These are phyloP conservation scores for Xiphydria camelus DNA, from an alignment of 2,888 invertebrate species.

Conservation along the genomic window DNA sequence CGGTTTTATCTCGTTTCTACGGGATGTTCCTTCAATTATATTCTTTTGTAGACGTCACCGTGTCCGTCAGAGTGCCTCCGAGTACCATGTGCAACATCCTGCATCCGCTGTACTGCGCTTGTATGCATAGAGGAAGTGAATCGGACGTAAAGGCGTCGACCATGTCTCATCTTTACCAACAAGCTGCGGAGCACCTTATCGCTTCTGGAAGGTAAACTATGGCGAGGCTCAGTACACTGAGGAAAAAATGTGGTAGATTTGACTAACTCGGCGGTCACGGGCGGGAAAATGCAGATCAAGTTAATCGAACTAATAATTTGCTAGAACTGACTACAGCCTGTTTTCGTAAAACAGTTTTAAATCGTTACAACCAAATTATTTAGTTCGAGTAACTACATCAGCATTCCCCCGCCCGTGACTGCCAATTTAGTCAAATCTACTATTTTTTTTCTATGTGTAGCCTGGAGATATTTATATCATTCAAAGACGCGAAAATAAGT, in stretches of 20 bases:
- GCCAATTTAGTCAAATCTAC: no score
- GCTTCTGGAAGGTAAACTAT: conserved; percentile 51
- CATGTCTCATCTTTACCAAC: conserved; percentile 68
- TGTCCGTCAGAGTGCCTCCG: conserved; percentile 67
- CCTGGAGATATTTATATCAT: no score
- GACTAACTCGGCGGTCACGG: no score
- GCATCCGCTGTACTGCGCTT: conserved; percentile 73
- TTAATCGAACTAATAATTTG: no score
- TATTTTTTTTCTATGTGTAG: no score
- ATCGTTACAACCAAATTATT: not conserved
- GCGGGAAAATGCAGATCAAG: no score
- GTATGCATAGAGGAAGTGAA: conserved; percentile 68
- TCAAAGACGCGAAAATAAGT: not conserved
- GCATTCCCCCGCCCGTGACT: no score
- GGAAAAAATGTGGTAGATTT: no score
- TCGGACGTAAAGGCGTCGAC: conserved; percentile 65
- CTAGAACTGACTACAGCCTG: no score
- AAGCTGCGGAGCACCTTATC: conserved; percentile 67
- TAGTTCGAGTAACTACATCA: not conserved
- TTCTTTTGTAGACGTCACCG: conserved; percentile 67
- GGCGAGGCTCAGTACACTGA: conserved; percentile 9
- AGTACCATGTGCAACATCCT: conserved; percentile 71
- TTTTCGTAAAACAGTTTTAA: not conserved
- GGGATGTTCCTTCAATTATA: not conserved
- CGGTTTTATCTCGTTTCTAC: conserved; percentile 4